Evolutionary conservation across 1,140 invertebrate genomes (phyloP).

Genomic region (Psilanteris sp.): DNA sequence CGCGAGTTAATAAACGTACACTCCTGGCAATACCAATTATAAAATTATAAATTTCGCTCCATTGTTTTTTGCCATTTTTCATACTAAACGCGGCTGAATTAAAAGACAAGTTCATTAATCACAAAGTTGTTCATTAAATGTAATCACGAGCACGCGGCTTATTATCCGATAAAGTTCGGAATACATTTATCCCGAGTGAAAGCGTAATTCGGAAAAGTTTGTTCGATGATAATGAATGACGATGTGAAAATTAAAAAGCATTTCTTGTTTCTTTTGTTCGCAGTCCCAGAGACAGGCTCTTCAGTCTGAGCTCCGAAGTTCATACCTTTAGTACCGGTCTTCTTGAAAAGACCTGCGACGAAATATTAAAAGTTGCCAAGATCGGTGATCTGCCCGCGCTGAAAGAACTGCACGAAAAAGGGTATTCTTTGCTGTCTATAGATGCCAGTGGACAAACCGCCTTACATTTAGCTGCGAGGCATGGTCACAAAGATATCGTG

Average conservation of each 20-base stretch:
- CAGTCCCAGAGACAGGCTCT: conserved; percentile 76
- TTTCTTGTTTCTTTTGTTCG: conserved; percentile 42
- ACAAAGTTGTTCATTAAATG: conserved; percentile 10
- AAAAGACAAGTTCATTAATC: conserved; percentile 29
- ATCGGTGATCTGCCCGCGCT: conserved; percentile 87
- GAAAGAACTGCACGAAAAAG: conserved; percentile 89
- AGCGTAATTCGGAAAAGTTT: too few species aligned
- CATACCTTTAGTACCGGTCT: conserved; percentile 81
- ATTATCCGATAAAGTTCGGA: conserved; percentile 2
- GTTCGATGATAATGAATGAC: background rate
- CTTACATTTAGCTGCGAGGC: conserved; percentile 91
- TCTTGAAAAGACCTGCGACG: conserved; percentile 88
- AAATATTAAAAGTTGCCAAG: conserved; percentile 90
- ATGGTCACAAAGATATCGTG: conserved; percentile 93
- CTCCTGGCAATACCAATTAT: too few species aligned
- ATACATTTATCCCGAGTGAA: background rate
- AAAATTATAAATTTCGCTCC: too few species aligned
- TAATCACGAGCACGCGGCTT: conserved; percentile 22
- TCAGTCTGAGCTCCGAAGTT: conserved; percentile 75
- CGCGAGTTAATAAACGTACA: too few species aligned
- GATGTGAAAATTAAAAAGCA: background rate
- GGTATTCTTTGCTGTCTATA: conserved; percentile 91
- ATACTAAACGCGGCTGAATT: too few species aligned
- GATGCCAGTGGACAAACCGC: conserved; percentile 93
- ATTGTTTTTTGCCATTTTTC: too few species aligned